Evolutionary conservation across 2,113 vertebrate genomes (phyloP).

Genomic region (Myanophis thanlyinensis): DNA sequence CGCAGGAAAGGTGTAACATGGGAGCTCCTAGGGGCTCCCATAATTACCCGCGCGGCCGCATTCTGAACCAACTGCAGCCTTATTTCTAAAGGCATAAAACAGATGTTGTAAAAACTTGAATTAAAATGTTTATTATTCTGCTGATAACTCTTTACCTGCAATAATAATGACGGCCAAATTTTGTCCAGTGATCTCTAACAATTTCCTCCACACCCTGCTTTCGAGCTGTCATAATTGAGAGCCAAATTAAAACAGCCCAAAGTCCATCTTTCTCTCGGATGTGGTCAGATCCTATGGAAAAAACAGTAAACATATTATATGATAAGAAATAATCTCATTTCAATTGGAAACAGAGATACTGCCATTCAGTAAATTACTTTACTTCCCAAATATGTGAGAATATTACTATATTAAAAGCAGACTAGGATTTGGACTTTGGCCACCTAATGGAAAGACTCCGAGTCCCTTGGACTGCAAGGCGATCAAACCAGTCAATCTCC

Average conservation of each 20-base stretch:
- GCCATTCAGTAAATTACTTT: not conserved
- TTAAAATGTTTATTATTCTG: slow-evolving; percentile 23
- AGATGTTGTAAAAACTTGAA: not conserved
- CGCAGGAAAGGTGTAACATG: too few relatives aligned
- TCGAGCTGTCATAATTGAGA: slow-evolving; percentile 88
- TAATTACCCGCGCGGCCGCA: too few relatives aligned
- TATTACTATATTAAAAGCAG: not conserved
- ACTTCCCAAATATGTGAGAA: not conserved
- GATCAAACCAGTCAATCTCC: too few relatives aligned
- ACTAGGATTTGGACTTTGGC: too few relatives aligned
- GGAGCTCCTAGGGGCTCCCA: too few relatives aligned
- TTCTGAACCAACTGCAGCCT: too few relatives aligned
- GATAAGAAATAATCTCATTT: slow-evolving; percentile 4
- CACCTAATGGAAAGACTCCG: too few relatives aligned
- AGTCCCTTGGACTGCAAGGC: too few relatives aligned
- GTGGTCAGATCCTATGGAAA: slow-evolving; percentile 87
- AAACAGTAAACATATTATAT: slow-evolving; percentile 30
- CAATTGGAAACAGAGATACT: not conserved
- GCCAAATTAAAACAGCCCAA: slow-evolving; percentile 95
- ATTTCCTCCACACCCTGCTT: slow-evolving; percentile 93
- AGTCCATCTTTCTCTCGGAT: slow-evolving; percentile 96
- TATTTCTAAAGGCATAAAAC: not conserved
- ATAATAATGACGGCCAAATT: slow-evolving; percentile 93
- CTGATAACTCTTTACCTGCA: slow-evolving; percentile 80
- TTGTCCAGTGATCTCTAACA: slow-evolving; percentile 93